Base-by-base conservation (phyloP, 2,113 vertebrate species). In the Malaclemys terrapin region DNA sequence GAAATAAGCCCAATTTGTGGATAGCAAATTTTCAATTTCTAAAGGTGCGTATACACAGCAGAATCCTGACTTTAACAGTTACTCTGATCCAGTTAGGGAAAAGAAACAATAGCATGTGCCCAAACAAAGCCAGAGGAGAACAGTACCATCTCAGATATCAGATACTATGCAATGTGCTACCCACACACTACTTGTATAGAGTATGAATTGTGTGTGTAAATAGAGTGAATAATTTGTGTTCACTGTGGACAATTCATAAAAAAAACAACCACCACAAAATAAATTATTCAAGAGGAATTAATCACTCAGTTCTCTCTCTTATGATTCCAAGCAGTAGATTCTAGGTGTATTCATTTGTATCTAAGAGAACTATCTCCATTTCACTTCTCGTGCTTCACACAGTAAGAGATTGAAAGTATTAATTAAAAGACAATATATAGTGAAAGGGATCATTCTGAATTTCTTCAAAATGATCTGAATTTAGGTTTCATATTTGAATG, bases 401-500 rank as follows among this genome's bases (percentile, higher is more conserved):
- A 3, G 38, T 56, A 56, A 88, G 50, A 27, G 35, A 42, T 45
- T 50, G 45, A 79, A 93, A 89, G 52, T 35, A 78, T 9, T 35
- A 72, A 78, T 65, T 38, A 65, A 87, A 84, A 80, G 14, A 53
- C 80, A 80, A 84, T 25, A 13, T 5, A 20, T 27, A 86, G 35
- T 59, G 31, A 53, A 90, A 89, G 13, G 9, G 47, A 75, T 59
- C 5, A 0, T 5, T 85, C 9, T 50, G 53, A 84, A 76, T 79
- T 93, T 80, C 69, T 92, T 80, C 35, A 83, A 57, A 87, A 85
- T 52, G 6, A 42, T 11, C 35, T 85, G 69, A 7, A 10, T 50
- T 76, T 75, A 31, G 29, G 29, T 29, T 90, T 76, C n/a, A 42
- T 52, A n/a, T 29, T 91, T 95, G 89, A 72, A 94, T 94, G 89